phyloP scores from a whole-genome alignment of 2,113 vertebrate genomes.

The Oreotrochilus melanogaster region DNA sequence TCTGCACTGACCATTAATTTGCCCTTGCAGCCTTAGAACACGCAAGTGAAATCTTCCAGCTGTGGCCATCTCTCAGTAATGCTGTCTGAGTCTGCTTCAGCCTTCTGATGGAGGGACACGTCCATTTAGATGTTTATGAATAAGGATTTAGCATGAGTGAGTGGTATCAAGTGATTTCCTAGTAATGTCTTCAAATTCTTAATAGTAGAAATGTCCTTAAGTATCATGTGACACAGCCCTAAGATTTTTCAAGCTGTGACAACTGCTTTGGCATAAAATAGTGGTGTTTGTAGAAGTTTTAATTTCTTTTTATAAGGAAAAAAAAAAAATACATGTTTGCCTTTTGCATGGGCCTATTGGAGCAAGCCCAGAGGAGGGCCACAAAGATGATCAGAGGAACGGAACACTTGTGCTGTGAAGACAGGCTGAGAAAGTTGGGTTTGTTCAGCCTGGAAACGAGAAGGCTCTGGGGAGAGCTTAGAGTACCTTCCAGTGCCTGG shows the following conservation, averaged over 20 bases:
- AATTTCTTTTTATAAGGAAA: neutral
- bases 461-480: too few relatives aligned
- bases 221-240: neutral
- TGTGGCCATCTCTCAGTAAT: accelerated
- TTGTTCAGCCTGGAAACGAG: too few relatives aligned
- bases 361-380: too few relatives aligned
- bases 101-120: neutral
- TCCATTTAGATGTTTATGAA: neutral
- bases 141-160: neutral
- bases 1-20: accelerated
- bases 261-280: neutral
- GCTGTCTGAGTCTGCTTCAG: neutral
- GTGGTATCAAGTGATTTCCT: neutral
- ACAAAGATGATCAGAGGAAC: too few relatives aligned
- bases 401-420: too few relatives aligned
- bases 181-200: neutral
- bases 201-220: neutral
- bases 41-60: neutral
- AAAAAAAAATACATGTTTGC: neutral
- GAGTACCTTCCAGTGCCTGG: too few relatives aligned
- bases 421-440: too few relatives aligned
- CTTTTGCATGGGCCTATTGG: neutral
- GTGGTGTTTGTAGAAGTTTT: neutral
- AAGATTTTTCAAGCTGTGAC: neutral
- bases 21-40: neutral